Evolutionary conservation across 1,140 invertebrate genomes (phyloP).

Genomic region (Potamilus streckersoni): DNA sequence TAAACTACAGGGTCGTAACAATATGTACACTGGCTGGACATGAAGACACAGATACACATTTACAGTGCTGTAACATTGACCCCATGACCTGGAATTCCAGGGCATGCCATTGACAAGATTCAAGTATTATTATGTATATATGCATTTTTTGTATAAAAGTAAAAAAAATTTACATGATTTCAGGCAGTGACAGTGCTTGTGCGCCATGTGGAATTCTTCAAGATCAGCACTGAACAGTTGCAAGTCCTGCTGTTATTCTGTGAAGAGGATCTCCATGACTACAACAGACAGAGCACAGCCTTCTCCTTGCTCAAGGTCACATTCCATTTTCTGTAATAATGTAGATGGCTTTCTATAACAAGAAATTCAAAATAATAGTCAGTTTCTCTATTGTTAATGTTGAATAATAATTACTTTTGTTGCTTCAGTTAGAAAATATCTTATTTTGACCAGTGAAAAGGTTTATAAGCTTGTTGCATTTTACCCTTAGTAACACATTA

Average conservation of each 20-base stretch:
- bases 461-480: too few species aligned
- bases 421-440: too few species aligned
- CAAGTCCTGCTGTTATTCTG: constrained; percentile 86
- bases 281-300: constrained; percentile 86
- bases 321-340: neutral
- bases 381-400: neutral
- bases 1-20: too few species aligned
- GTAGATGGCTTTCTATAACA: neutral
- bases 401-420: neutral
- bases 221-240: constrained; percentile 80
- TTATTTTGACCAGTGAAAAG: too few species aligned
- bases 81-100: too few species aligned
- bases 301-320: constrained; percentile 83
- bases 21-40: too few species aligned
- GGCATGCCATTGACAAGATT: neutral
- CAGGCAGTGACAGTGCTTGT: constrained; percentile 84
- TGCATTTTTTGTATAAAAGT: neutral
- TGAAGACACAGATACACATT: too few species aligned
- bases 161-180: constrained; percentile 33
- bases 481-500: neutral
- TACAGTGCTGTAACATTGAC: too few species aligned
- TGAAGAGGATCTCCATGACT: constrained; percentile 89
- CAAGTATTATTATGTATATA: neutral
- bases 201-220: constrained; percentile 79
- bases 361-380: too few species aligned